Base-by-base conservation (phyloP, 1,140 invertebrate genomes). In the Drosophila teissieri region DNA sequence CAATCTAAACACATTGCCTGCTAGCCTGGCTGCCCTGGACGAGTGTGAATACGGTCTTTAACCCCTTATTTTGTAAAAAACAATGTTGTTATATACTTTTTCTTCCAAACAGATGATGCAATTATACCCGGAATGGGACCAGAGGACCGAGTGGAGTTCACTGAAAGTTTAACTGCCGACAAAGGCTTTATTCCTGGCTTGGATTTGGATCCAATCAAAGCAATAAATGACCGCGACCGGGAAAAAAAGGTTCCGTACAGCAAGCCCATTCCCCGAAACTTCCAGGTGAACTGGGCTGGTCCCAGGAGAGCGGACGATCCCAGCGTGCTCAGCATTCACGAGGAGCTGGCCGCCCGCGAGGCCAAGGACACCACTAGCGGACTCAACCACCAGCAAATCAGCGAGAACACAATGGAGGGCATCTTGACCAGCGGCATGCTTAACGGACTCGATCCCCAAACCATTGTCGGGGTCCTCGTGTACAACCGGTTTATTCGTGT, bases 221-320 rank as follows among this genome's bases (percentile, higher is more conserved):
- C 93, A 36, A 88, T 92, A 24, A 92, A 86, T 37, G 93, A 94
- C 80, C 94, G 95, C 40, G 96, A 96, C 70, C 95, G 95, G 73
- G 94, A 95, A 55, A 97, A 97, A 84, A 97, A 96, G 92, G 96
- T 96, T 34, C 98, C 98, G 7, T 98, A 98, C 91, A 97, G 97
- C 72, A 98, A 99, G 91, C 98, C 98, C 14, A 98, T 99, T 92
- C 98, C 98, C 4, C 95, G 96, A 78, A 97, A 98, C 88, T 99
- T 99, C 93, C 97, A 98, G 93, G 97, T 97, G 24, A 97, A 98
- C 63, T 99, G 98, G 98, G 97, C 97, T 83, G 97, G 98, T 88
- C 95, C 95, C 61, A 92, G 93, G 0, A 69, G 91, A 0, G 73
- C 79, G 0, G 91, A 92, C 42, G 94, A 94, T 52, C 93, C 93